Base-by-base conservation (phyloP, 2,888 invertebrate genomes). In the Criorhina ranunculi region DNA sequence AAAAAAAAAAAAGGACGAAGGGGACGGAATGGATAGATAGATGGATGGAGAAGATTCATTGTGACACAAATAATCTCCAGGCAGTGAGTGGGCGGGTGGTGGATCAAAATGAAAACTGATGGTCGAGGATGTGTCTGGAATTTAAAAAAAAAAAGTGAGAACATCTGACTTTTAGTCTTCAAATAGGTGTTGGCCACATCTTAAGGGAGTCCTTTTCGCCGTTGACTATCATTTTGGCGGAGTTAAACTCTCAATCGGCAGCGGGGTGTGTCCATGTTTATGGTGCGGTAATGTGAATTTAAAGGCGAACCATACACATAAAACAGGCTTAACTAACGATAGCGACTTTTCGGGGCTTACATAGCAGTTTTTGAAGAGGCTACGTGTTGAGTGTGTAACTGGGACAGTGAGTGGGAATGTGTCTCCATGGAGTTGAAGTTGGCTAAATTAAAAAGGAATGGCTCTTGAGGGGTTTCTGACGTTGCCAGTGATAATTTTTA, bases 101-200 rank as follows among this genome's bases (percentile, higher is more conserved):
- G 70, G 77, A 82, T 82, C 77, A 82, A 82, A 82, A 82, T 82
- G 82, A 77, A 77, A 82, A 72, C 72, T 82, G 82, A 82, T 82
- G 77, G 82, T 77, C 60, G 33, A 72, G 53, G 66, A 77, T 82
- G 82, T 77, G 82, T 49, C 72, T 29, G 60, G 77, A 82, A 82
- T 82, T 76, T 59, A n/a, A 29, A 64, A 75, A 72, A 66, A n/a
- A 29, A 64, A 75, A 72, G 70, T 51, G 29, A 60, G 19, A 51
- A 72, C 49, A 62, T 62, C 44, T 59, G 55, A 49, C 31, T 72
- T 64, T 70, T 53, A 15, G 7, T 67, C n/a, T 17, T 2, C 2
- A 24, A 42, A 46, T 12, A 79, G 59, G 66, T 53, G 59, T 66
- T 66, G 59, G 49, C 46, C 42, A 66, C 59, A 46, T 64, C 51